phyloP scores from a whole-genome alignment of 1,140 invertebrate genomes.

The Lucilia cuprina region DNA sequence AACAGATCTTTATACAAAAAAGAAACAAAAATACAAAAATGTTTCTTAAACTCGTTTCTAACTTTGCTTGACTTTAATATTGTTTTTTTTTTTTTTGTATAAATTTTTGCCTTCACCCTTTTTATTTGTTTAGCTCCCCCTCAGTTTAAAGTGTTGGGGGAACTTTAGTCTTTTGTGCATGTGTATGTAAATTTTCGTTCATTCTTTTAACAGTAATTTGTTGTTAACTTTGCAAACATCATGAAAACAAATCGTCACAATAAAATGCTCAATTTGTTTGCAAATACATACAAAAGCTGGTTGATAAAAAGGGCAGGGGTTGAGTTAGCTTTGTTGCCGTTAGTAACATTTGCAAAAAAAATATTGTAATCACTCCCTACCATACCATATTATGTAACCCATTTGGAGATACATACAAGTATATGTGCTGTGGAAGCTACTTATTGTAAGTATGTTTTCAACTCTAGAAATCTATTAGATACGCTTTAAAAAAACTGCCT shows the following conservation, averaged over 20 bases:
- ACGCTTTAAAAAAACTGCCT: too few species aligned
- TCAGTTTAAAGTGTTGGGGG: neutral
- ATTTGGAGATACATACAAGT: too few species aligned
- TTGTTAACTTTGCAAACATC: neutral
- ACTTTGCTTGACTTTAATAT: neutral
- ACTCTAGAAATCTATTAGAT: too few species aligned
- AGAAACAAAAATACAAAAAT: neutral
- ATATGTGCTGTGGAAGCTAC: too few species aligned
- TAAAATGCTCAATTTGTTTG: neutral
- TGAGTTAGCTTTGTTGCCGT: too few species aligned
- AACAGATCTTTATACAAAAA: neutral
- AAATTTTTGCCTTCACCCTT: neutral
- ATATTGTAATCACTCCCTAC: too few species aligned
- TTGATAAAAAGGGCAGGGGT: too few species aligned
- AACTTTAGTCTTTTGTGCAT: neutral
- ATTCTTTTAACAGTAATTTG: neutral
- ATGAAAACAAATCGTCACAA: neutral
- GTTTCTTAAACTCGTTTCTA: neutral
- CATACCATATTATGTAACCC: too few species aligned
- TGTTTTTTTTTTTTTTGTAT: neutral
- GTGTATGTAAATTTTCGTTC: neutral
- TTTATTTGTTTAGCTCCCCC: neutral
- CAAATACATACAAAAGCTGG: neutral
- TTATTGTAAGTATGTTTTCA: too few species aligned
- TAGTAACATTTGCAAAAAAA: too few species aligned